A percentile compares a stretch with the other conserved stretches of the same genome.
Evolutionary conservation across 2,888 invertebrate genomes (phyloP).

Genomic region (Chymomyza amoena): DNA sequence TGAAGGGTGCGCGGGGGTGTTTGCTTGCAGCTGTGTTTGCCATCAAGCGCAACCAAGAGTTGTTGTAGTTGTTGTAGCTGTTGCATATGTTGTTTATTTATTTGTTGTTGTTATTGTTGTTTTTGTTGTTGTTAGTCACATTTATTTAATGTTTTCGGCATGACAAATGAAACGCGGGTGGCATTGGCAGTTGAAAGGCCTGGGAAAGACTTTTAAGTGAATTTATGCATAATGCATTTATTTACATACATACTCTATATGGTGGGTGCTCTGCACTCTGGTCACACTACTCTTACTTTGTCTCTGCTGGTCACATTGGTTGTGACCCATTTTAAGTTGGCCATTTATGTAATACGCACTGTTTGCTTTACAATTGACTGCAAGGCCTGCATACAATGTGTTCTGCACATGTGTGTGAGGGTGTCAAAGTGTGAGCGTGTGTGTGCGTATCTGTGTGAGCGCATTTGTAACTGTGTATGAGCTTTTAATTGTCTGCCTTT

Average conservation of each 20-base stretch:
- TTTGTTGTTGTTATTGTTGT: slow-evolving; percentile 4
- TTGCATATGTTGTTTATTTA: slow-evolving; percentile 5
- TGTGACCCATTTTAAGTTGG: slow-evolving; percentile 53
- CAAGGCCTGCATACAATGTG: slow-evolving; percentile 44
- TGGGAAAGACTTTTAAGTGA: background rate
- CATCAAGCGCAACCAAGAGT: slow-evolving; percentile 47
- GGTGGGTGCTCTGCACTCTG: background rate
- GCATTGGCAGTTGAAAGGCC: slow-evolving; percentile 6
- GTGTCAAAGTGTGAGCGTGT: background rate
- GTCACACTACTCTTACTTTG: background rate
- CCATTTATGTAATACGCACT: slow-evolving; percentile 7
- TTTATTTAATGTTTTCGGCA: slow-evolving; percentile 19
- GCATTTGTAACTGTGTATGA: slow-evolving; percentile 5
- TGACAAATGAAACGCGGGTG: slow-evolving; percentile 17
- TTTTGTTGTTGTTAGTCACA: background rate
- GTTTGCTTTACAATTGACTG: slow-evolving; percentile 8
- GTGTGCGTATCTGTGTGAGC: background rate
- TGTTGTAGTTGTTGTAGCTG: slow-evolving; percentile 34
- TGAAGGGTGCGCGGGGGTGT: slow-evolving; percentile 19
- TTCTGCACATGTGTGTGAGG: slow-evolving; percentile 48
- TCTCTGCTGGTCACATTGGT: slow-evolving; percentile 3
- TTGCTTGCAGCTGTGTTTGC: slow-evolving; percentile 58
- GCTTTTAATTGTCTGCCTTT: slow-evolving; percentile 61
- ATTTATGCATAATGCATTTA: background rate
- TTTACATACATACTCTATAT: too few species aligned